Evolutionary conservation across 1,140 invertebrate genomes (phyloP).

Genomic region (Planococcus citri): DNA sequence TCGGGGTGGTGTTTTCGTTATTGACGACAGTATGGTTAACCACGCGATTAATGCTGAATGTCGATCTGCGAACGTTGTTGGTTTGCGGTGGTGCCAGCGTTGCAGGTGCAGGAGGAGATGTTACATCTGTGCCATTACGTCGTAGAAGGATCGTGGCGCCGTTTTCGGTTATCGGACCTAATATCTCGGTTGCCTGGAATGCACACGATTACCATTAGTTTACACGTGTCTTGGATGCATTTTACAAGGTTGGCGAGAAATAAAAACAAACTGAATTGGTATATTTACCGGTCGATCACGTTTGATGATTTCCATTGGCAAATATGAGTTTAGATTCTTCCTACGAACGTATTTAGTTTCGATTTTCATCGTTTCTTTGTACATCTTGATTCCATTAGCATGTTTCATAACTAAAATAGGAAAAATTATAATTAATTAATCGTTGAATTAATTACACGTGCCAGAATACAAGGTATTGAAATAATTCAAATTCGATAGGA

Average conservation of each 20-base stretch:
- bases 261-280: too few species aligned
- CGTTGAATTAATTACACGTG: conserved; percentile 12
- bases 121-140: not conserved
- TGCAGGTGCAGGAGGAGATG: not conserved
- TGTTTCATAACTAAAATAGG: conserved; percentile 52
- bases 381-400: conserved; percentile 56
- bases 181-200: not conserved
- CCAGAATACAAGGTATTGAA: conserved; percentile 1
- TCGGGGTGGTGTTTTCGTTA: not conserved
- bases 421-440: conserved; percentile 31
- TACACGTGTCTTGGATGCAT: not conserved
- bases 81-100: not conserved
- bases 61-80: not conserved
- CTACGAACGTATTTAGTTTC: conserved; percentile 48
- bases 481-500: conserved; percentile 30
- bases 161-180: not conserved
- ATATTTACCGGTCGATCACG: not conserved
- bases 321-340: not conserved
- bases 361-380: conserved; percentile 81
- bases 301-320: not conserved
- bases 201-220: too few species aligned
- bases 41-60: not conserved
- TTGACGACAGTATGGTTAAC: not conserved
- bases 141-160: not conserved
- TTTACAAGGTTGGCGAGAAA: too few species aligned